Evolutionary conservation across 2,888 invertebrate species (phyloP).

Genomic region (Sarcophaga caerulescens): DNA sequence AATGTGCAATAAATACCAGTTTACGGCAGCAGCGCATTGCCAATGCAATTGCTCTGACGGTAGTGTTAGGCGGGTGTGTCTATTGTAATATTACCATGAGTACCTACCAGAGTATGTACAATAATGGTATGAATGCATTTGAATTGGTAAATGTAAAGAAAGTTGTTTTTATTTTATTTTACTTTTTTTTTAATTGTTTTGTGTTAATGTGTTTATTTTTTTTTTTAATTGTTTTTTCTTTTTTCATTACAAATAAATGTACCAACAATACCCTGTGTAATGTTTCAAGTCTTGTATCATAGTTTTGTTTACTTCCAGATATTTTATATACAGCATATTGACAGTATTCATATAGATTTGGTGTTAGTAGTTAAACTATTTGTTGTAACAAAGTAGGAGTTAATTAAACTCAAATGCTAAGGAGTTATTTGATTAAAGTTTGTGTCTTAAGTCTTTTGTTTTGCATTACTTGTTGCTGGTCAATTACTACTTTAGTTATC

Average conservation of each 20-base stretch:
- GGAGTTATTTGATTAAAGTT: constrained; percentile 27
- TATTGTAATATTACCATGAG: constrained; percentile 47
- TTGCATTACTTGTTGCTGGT: constrained; percentile 25
- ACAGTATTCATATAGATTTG: constrained; percentile 30
- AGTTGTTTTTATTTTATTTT: constrained; percentile 50
- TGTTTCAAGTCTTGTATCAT: too few relatives aligned
- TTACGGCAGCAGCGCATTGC: constrained; percentile 30
- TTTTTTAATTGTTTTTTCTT: background rate
- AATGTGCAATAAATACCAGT: constrained; percentile 67
- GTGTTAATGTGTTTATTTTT: background rate
- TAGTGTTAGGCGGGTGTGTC: constrained; percentile 63
- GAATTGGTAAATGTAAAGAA: constrained; percentile 51
- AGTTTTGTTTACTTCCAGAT: constrained; percentile 23
- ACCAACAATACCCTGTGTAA: constrained; percentile 8
- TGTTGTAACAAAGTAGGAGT: constrained; percentile 61
- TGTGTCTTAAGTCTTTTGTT: constrained; percentile 66
- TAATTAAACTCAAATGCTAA: constrained; percentile 46
- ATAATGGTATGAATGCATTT: background rate
- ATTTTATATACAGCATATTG: background rate
- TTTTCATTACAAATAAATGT: background rate
- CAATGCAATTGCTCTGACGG: constrained; percentile 11
- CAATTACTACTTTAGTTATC: constrained; percentile 19
- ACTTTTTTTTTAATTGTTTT: background rate
- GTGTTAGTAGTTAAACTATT: constrained; percentile 34
- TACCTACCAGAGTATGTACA: background rate